Base-by-base conservation (phyloP, 2,113 vertebrate genomes). In the Haemorhous mexicanus region DNA sequence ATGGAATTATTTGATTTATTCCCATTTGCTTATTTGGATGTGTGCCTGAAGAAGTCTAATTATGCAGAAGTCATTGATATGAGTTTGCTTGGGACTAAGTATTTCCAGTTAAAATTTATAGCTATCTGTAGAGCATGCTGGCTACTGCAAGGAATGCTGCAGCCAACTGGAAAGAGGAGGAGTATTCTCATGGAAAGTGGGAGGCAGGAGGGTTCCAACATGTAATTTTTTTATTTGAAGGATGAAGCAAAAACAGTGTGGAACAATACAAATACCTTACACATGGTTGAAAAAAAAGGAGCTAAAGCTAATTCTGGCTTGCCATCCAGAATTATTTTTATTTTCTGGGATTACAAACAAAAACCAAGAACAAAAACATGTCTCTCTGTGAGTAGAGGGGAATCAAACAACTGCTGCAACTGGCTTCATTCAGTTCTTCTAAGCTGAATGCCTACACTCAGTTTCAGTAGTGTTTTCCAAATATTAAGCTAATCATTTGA, bases 301-400 rank as follows among this genome's bases (percentile, higher is more conserved):
- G 4, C 37, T 63, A 41, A 82, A 74, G n/a, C 50, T n/a, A n/a
- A n/a, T n/a, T n/a, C 44, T 72, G 19, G 15, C 2, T 75, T 90
- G 37, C 7, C 1, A 55, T 30, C 27, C 37, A 75, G 30, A 76
- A 52, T 44, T 56, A 15, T 47, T 63, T 44, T 69, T 79, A 17
- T 82, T 72, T 67, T 68, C 6, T 44, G 28, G 11, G 8, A 46
- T 52, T 69, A 27, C 4, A 44, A 89, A 67, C 19, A 78, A 76
- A 86, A 89, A 2, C 2, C 18, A 43, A 56, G 18, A 49, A 18
- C 17, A 79, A 49, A 23, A 11, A 0, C 10, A 39, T 1, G 0
- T 47, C 27, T 7, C 15, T 35, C 32, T 84, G 11, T 3, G 7
- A 53, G 3, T 13, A 15, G 15, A 1, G 4, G 6, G 9, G 3